phyloP scores from a whole-genome alignment of 2,113 vertebrate species.

The Corvus cornix region DNA sequence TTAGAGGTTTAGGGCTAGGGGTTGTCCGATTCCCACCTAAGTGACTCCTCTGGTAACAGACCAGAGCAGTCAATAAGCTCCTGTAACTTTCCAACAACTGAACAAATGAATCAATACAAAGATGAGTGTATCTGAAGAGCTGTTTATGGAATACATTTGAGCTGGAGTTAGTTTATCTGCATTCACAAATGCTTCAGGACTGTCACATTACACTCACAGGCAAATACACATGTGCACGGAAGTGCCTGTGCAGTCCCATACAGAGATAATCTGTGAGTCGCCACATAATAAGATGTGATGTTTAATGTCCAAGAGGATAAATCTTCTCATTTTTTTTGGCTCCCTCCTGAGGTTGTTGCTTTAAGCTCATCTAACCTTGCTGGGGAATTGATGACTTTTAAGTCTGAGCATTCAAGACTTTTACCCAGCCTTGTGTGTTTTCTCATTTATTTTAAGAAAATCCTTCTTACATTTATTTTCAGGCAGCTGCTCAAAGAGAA shows the following conservation, averaged over 20 bases:
- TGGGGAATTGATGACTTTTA: neutral
- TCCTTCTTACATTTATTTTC: neutral
- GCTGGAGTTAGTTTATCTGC: neutral
- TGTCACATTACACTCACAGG: neutral
- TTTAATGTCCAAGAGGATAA: neutral
- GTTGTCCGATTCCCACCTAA: neutral
- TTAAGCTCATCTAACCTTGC: neutral
- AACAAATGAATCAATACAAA: neutral
- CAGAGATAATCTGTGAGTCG: neutral
- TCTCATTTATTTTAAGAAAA: constrained; percentile 3
- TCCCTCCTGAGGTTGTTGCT: neutral
- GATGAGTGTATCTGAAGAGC: neutral
- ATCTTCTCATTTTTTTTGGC: neutral
- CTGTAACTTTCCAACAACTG: neutral
- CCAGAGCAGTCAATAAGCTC: neutral
- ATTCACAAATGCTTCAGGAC: neutral
- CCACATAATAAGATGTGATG: neutral
- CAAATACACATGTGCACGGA: accelerated
- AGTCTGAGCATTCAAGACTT: neutral
- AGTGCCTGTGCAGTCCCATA: neutral
- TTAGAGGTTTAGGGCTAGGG: neutral
- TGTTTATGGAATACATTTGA: neutral
- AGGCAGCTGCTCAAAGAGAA: neutral
- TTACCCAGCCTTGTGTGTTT: neutral
- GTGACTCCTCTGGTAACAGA: neutral